Evolutionary conservation across 2,113 vertebrate species (phyloP), one percentile per base, ranked within the genome.

Genomic region (Silurus meridionalis): DNA sequence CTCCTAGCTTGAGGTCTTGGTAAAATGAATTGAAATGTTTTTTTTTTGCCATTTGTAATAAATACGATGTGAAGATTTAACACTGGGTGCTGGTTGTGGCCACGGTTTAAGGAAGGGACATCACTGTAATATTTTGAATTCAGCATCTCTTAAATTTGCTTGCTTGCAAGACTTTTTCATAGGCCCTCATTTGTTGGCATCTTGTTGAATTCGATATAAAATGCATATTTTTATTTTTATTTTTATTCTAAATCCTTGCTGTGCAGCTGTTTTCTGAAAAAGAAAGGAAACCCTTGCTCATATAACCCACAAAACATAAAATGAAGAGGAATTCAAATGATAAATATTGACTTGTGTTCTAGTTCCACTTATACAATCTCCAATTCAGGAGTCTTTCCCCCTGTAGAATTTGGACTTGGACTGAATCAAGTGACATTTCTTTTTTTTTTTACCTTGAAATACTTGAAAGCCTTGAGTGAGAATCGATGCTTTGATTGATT

Each of bases 401-500:
- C 14, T 53, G 6, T 25, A 10, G 7, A 85, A 21, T 85, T 64
- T 15, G 1, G 14, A 64, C n/a, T 75, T 17, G 5, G 61, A 19
- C 57, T 8, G 66, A 72, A 72, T 78, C 23, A 15, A 10, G 5
- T 78, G 72, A 21, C 72, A 55, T 77, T 85, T 78, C 10, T 55
- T 67, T 78, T 85, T 37, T 37, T 37, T 37, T 37, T 37, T 37
- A 85, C 83, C 75, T 85, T 85, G 84, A 46, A 79, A 79, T 55
- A 37, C 83, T 79, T 37, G 28, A 37, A 37, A 55, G 15, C 55
- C 77, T 14, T 19, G 53, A 88, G 48, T 28, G 75, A 10, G 50
- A 80, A 80, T 79, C 63, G 21, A 85, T 79, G 63, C 50, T 46
- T 80, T 37, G 37, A 57, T 80, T 69, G 78, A 80, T 60, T 46